Evolutionary conservation across 2,797 vertebrate species (phyloP).

Genomic region (Cryptoblepharus egeriae): DNA sequence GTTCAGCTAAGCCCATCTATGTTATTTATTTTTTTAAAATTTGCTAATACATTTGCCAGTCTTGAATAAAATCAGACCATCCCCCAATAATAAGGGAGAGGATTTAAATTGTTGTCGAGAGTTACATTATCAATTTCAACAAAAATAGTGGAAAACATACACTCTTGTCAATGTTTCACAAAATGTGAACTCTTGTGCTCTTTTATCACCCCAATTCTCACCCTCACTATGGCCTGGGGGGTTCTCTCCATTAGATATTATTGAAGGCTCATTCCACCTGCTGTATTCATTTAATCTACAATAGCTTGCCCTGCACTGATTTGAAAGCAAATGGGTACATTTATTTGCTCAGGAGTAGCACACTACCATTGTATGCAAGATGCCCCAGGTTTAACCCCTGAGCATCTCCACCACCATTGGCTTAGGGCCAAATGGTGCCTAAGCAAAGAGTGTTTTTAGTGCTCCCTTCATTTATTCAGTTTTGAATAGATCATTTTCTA

Average conservation of each 20-base stretch:
- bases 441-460: no score
- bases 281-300: background rate
- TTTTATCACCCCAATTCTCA: background rate
- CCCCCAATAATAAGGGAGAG: background rate
- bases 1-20: constrained; percentile 17
- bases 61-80: background rate
- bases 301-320: background rate
- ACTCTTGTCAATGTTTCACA: background rate
- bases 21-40: background rate
- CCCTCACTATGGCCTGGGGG: background rate
- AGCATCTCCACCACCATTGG: no score
- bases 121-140: background rate
- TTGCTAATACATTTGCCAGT: constrained; percentile 32
- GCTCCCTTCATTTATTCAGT: no score
- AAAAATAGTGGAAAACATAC: background rate
- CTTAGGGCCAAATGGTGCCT: no score
- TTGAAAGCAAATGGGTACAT: background rate
- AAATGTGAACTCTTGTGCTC: background rate
- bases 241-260: background rate
- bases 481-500: no score
- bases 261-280: background rate
- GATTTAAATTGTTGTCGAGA: background rate
- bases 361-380: background rate
- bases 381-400: background rate
- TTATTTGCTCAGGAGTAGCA: background rate